Conservation (phyloP, 2,113 vertebrate genomes). For the Damaliscus lunatus region DNA sequence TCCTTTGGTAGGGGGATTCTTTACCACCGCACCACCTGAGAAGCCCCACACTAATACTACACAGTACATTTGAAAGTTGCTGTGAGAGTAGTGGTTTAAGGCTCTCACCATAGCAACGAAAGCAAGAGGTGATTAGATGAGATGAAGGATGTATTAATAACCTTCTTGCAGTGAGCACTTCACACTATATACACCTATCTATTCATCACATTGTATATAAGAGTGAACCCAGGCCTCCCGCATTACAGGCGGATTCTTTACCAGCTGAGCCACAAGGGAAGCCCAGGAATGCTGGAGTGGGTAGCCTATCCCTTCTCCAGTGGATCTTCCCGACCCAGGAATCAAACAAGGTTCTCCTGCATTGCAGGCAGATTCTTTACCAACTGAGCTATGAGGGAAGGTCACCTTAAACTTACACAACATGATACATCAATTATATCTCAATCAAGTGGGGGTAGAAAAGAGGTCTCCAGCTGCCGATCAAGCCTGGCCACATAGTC, state of each 20-base stretch:
- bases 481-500: neutral
- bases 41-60: neutral
- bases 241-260: neutral
- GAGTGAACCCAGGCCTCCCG: neutral
- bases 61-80: neutral
- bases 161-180: neutral
- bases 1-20: neutral
- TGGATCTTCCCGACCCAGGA: neutral
- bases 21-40: neutral
- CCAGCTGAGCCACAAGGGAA: neutral
- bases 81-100: neutral
- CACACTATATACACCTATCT: neutral
- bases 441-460: neutral
- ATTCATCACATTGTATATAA: neutral
- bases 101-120: neutral
- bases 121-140: neutral
- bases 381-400: neutral
- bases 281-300: neutral
- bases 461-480: neutral
- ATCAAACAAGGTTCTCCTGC: neutral
- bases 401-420: neutral
- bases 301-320: neutral
- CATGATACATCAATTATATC: neutral
- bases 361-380: neutral
- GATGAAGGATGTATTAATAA: neutral